These are phyloP conservation scores for Tympanuchus pallidicinctus DNA, from an alignment of 2,113 vertebrate genomes.

Conservation along the genomic window DNA sequence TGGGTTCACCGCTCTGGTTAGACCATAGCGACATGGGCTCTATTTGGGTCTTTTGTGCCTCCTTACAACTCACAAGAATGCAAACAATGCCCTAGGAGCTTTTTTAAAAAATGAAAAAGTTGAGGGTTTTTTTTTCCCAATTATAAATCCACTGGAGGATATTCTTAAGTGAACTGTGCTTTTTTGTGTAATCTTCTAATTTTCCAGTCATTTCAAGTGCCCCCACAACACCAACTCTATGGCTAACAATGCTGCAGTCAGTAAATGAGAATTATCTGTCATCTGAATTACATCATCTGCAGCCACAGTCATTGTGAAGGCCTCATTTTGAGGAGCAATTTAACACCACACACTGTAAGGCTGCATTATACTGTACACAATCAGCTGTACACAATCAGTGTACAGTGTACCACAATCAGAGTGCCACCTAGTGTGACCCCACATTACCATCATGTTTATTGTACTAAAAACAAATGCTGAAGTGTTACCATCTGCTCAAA, in stretches of 20 bases:
- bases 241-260: neutral
- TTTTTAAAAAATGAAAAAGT: neutral
- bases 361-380: conserved; percentile 26
- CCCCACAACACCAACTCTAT: neutral
- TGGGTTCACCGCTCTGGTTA: neutral
- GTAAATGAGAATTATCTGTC: conserved; percentile 54
- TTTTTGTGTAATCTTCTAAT: neutral
- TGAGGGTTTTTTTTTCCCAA: neutral
- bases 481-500: neutral
- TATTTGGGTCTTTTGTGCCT: neutral
- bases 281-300: conserved; percentile 50
- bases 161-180: neutral
- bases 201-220: conserved; percentile 3
- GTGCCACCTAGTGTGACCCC: conserved; percentile 74
- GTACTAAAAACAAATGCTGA: neutral
- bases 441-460: rapidly evolving
- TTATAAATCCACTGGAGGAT: neutral
- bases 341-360: conserved; percentile 40
- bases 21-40: rapidly evolving
- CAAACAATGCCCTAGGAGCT: neutral
- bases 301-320: conserved; percentile 30
- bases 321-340: conserved; percentile 26
- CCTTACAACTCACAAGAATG: neutral
- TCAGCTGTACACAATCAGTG: conserved; percentile 3
- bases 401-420: conserved; percentile 23